Evolutionary conservation across 1,140 invertebrate genomes (phyloP).

Genomic region (silkworm (Bombyx mori)): ASM3026992v2 NC_085118.1:1963001-1963500

Average conservation of each 20-base stretch:
- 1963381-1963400: too few relatives aligned
- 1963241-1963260: constrained; percentile 30
- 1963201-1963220: constrained; percentile 24
- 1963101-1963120: constrained; percentile 59
- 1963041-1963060: constrained; percentile 64
- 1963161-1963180: constrained; percentile 4
- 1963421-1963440: too few relatives aligned
- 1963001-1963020: constrained; percentile 52
- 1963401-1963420: too few relatives aligned
- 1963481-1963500: too few relatives aligned
- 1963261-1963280: constrained; percentile 9
- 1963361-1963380: too few relatives aligned
- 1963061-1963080: constrained; percentile 61
- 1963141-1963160: constrained; percentile 16
- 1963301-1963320: too few relatives aligned
- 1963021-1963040: constrained; percentile 40
- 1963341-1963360: too few relatives aligned
- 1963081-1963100: constrained; percentile 56
- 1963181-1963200: too few relatives aligned
- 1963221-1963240: constrained; percentile 69
- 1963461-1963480: too few relatives aligned
- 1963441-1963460: too few relatives aligned
- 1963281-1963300: constrained; percentile 4
- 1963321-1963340: too few relatives aligned
- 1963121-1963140: constrained; percentile 63